These are phyloP conservation scores for Beroe ovata DNA, from an alignment of 37 sponge, comb jelly and placozoan genomes.

Conservation along the genomic window DNA sequence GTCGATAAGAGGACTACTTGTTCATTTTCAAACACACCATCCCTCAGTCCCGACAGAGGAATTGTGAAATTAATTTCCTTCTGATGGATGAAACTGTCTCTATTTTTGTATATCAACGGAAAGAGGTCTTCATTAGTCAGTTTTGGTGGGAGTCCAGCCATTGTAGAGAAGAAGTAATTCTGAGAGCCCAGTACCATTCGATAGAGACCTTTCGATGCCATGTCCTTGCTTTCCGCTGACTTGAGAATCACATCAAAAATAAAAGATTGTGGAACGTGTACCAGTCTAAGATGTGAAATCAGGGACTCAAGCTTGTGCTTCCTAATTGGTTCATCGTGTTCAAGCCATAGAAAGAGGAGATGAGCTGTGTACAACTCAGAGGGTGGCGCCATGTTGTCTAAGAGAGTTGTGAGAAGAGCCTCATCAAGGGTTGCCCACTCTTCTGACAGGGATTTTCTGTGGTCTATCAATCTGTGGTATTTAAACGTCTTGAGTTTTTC, in stretches of 20 bases:
- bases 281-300: slow-evolving; percentile 1
- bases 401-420: neutral
- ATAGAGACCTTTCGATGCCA: neutral
- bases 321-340: neutral
- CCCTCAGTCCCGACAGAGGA: neutral
- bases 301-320: slow-evolving; percentile 30
- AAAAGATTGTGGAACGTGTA: slow-evolving; percentile 16
- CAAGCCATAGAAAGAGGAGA: slow-evolving; percentile 13
- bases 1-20: neutral
- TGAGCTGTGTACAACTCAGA: slow-evolving; percentile 23
- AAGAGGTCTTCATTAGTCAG: neutral
- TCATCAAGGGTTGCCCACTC: neutral
- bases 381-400: slow-evolving; percentile 7
- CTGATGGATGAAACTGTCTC: neutral
- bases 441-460: neutral
- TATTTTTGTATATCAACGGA: neutral
- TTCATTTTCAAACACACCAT: neutral
- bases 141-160: neutral
- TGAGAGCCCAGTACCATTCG: slow-evolving; percentile 29
- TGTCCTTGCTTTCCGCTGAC: neutral
- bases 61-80: neutral
- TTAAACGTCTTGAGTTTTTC: neutral
- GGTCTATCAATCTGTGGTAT: slow-evolving; percentile 2
- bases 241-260: neutral
- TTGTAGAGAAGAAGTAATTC: neutral